A percentile compares a stretch with the other conserved stretches of the same genome.
Conservation (phyloP, 2,888 invertebrate genomes). For the Bimastos eiseni region DNA sequence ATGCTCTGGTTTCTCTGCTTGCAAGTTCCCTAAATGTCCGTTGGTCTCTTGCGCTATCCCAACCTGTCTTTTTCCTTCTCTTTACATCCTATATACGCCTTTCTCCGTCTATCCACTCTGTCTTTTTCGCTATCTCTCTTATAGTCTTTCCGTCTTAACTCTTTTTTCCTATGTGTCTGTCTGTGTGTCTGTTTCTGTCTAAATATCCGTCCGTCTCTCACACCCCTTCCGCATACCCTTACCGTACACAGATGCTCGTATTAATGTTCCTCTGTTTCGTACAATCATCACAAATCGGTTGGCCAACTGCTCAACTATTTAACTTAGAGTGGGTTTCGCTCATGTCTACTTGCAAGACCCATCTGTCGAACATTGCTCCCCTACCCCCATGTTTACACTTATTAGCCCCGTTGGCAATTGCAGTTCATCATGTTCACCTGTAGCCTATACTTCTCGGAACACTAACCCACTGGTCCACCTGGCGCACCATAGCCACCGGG, state of each 20-base stretch:
- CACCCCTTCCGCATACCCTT: neutral
- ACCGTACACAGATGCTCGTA: neutral
- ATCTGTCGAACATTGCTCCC: neutral
- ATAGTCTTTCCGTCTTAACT: neutral
- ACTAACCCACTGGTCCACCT: neutral
- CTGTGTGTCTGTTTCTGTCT: neutral
- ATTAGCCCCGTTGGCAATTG: neutral
- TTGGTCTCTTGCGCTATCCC: neutral
- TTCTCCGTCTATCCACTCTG: neutral
- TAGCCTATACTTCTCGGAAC: neutral
- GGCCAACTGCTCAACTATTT: neutral
- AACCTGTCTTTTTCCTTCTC: neutral
- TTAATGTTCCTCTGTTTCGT: neutral
- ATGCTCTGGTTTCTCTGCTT: too few species aligned
- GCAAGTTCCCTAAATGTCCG: neutral
- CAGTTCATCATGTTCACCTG: neutral
- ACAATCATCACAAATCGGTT: neutral
- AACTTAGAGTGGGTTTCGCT: neutral
- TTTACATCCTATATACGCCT: neutral
- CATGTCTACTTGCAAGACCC: neutral
- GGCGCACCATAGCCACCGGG: neutral
- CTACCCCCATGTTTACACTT: neutral
- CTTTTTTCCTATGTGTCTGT: neutral
- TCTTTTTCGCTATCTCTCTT: neutral
- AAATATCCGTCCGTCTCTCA: neutral